Percentiles rank a stretch among this genome's conserved stretches.
phyloP scores from a whole-genome alignment of 2,113 vertebrate species.

The Mastomys natalensis region DNA sequence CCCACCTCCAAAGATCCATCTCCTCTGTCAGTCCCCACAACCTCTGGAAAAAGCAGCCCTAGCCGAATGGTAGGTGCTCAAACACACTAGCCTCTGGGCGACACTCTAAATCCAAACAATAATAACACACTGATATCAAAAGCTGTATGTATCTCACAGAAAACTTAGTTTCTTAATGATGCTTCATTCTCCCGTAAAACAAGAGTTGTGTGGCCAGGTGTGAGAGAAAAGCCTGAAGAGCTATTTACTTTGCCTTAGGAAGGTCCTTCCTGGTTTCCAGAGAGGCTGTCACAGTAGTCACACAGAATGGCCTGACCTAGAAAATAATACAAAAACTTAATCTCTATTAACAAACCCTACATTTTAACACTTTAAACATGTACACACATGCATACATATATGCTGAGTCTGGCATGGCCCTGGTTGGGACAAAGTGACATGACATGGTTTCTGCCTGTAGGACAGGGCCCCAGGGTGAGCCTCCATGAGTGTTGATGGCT shows the following conservation, averaged over 20 bases:
- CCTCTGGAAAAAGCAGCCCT: not conserved
- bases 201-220: not conserved
- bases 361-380: conserved; percentile 17
- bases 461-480: no score
- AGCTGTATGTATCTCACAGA: not conserved
- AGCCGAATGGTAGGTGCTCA: not conserved
- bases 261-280: not conserved
- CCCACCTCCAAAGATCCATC: no score
- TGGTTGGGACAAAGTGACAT: no score
- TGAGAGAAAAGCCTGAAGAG: not conserved
- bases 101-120: not conserved
- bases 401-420: no score
- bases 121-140: not conserved
- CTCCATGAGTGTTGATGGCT: no score
- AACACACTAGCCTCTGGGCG: not conserved
- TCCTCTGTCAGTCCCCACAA: not conserved
- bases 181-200: not conserved
- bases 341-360: not conserved
- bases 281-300: not conserved
- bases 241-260: not conserved
- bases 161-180: not conserved
- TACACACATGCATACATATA: not conserved
- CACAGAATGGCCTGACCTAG: not conserved
- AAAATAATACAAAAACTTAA: conserved; percentile 34
- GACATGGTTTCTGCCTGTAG: no score